phyloP scores from a whole-genome alignment of 2,888 invertebrate species.

The Rhogogaster chlorosoma region DNA sequence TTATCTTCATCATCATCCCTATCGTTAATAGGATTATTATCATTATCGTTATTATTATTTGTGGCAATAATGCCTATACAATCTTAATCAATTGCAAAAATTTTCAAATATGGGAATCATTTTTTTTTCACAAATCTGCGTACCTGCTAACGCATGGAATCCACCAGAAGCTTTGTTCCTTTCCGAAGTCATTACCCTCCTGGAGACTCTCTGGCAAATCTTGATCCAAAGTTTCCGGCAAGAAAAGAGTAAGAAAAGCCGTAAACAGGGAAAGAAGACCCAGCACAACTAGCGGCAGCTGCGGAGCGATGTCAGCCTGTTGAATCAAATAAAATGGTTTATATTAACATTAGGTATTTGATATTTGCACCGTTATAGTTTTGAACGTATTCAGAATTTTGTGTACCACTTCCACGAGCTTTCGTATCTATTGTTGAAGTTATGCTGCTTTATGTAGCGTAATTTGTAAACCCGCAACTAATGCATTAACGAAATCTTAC shows the following conservation, averaged over 20 bases:
- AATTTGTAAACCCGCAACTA: not conserved
- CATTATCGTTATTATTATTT: no score
- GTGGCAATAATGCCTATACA: not conserved
- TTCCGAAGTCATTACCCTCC: conserved; percentile 93
- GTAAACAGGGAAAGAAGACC: conserved; percentile 88
- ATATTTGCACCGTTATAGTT: not conserved
- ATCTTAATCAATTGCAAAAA: not conserved
- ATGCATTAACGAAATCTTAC: not conserved
- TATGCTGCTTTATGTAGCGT: not conserved
- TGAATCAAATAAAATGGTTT: conserved; percentile 49
- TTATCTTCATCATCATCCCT: not conserved
- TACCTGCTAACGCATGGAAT: conserved; percentile 80
- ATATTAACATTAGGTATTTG: not conserved
- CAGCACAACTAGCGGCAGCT: conserved; percentile 87
- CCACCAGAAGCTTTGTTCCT: conserved; percentile 89
- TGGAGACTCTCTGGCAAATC: conserved; percentile 92
- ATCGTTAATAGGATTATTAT: not conserved
- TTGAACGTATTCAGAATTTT: not conserved
- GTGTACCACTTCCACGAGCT: not conserved
- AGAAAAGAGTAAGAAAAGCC: conserved; percentile 86
- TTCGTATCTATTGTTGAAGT: not conserved
- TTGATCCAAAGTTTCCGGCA: conserved; percentile 93
- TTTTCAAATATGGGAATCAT: not conserved
- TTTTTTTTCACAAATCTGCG: conserved; percentile 51
- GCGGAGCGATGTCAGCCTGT: conserved; percentile 69